Conservation (phyloP, 1,140 invertebrate species). For the Drosophila lacteicornis region DNA sequence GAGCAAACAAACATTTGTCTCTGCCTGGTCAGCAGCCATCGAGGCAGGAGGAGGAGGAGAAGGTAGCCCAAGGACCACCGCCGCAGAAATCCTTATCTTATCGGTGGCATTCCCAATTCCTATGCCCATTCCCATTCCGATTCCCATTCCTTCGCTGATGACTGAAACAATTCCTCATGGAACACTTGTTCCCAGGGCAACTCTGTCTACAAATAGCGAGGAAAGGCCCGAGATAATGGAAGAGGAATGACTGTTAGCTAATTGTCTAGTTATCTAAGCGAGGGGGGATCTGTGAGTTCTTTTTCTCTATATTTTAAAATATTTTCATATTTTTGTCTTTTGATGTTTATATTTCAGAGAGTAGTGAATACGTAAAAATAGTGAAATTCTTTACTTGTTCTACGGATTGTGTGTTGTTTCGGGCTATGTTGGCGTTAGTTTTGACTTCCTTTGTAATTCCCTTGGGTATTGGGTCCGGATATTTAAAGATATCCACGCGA, state of each 20-base stretch:
- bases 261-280: conserved; percentile 54
- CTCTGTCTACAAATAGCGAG: conserved; percentile 8
- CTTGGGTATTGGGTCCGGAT: rapidly evolving
- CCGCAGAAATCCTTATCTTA: conserved; percentile 59
- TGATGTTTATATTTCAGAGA: no score
- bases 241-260: conserved; percentile 51
- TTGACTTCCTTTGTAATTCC: rapidly evolving
- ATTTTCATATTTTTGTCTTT: no score
- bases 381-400: no score
- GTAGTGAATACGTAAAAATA: no score
- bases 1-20: conserved; percentile 77
- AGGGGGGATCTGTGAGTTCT: conserved; percentile 6
- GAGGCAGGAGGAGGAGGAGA: conserved; percentile 12
- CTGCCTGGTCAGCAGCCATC: conserved; percentile 30
- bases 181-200: conserved; percentile 66
- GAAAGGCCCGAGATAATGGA: conserved; percentile 32
- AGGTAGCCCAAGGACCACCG: conserved; percentile 59
- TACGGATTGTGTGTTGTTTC: no score
- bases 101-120: conserved; percentile 43
- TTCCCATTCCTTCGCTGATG: conserved; percentile 21
- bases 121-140: conserved; percentile 4
- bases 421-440: background rate
- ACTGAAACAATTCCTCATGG: conserved; percentile 54
- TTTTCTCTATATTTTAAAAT: no score
- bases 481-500: background rate